Base-by-base conservation (phyloP, 92 coral and sea anemone genomes). In the Epizoanthus scotinus region DNA sequence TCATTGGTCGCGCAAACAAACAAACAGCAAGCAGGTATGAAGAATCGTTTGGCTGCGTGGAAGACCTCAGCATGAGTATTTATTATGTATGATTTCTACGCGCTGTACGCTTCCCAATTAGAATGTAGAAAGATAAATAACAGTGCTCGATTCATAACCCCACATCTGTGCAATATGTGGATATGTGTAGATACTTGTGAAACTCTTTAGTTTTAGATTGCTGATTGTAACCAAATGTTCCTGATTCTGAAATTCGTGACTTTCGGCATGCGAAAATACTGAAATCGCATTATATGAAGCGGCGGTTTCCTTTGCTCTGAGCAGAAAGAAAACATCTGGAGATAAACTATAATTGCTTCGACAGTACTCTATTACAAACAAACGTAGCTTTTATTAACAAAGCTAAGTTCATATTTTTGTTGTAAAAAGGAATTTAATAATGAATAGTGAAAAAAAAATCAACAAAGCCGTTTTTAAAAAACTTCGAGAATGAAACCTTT, bases 1-100 rank as follows among this genome's bases (percentile, higher is more conserved):
- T 88, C 17, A 88, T 88, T 42, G 88, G 91, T n/a, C 88, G 91
- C 0, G 47, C 69, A 63, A 63, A 63, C 54, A 75, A 75, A 36
- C 26, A 50, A 20, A 6, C 52, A 42, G 40, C 61, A 10, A 58
- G 61, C n/a, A 75, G 81, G 81, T 75, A 75, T 40, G 81, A 18
- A 75, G 9, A 75, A 6, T 24, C 42, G 50, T 26, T 72, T 24
- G 15, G 69, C 17, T 63, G 22, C 44, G 15, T 64, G 6, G 42
- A 54, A 28, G 52, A 44, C 14, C 44, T 29, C 6, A 12, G 67
- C 24, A 20, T 2, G 29, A 8, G 24, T 20, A 36, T 67, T 6
- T 42, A 7, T 68, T 22, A 68, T 38, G 81, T 60, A 38, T 75
- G 44, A 31, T 29, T 44, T 34, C 53, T 53, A 26, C 47, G 66